Conservation (phyloP, 2,797 vertebrate species). For the Geotrypetes seraphini region DNA sequence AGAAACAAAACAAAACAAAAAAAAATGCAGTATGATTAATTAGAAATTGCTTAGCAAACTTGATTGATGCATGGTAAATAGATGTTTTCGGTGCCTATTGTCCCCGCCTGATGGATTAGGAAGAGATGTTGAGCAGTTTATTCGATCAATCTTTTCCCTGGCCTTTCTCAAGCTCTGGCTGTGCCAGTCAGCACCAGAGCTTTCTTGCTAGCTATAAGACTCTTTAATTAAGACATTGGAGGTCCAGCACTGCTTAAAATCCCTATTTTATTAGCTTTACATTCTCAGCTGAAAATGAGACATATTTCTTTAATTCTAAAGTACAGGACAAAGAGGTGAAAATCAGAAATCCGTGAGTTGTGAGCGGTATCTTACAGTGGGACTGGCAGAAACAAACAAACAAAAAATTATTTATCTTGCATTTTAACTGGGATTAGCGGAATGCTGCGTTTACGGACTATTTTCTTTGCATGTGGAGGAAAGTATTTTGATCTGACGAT, state of each 20-base stretch:
- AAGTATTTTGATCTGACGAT: too few species aligned
- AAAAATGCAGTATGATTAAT: constrained; percentile 37
- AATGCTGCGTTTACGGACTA: too few species aligned
- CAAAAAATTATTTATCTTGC: too few species aligned
- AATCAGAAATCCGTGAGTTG: too few species aligned
- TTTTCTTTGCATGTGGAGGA: constrained; percentile 14
- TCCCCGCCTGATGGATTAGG: constrained; percentile 61
- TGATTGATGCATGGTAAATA: constrained; percentile 72
- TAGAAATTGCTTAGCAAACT: constrained; percentile 55
- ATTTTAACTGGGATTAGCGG: too few species aligned
- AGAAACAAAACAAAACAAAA: not conserved
- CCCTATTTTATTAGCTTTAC: constrained; percentile 76
- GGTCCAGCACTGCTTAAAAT: constrained; percentile 70
- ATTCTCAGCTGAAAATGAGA: constrained; percentile 49
- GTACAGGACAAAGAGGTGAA: too few species aligned
- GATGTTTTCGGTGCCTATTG: constrained; percentile 67
- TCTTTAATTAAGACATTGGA: constrained; percentile 94
- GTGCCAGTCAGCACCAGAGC: constrained; percentile 73
- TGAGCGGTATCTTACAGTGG: too few species aligned
- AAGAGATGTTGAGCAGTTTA: constrained; percentile 77
- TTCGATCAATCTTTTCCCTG: constrained; percentile 61
- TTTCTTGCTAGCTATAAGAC: constrained; percentile 76
- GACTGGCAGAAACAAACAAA: too few species aligned
- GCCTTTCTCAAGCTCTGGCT: constrained; percentile 48
- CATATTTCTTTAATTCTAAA: constrained; percentile 40